Base-by-base conservation (phyloP, 2,888 invertebrate species). In the Amblyteles armatorius region DNA sequence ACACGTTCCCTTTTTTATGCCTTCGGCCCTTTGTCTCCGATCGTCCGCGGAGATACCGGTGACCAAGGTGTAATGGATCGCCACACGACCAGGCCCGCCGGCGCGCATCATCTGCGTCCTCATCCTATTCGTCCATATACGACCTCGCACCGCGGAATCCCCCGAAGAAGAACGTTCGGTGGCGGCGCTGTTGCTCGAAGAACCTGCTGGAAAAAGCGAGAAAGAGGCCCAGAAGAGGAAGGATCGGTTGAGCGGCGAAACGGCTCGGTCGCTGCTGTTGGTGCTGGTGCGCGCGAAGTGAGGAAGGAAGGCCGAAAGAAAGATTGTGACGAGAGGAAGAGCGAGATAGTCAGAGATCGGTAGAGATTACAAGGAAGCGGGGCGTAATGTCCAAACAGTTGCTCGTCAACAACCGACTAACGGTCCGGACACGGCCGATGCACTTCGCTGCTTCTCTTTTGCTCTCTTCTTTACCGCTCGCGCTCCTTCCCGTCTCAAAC, bases 371-470 rank as follows among this genome's bases (percentile, higher is more conserved):
- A 89, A 87, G 87, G 91, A 92, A 92, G 89, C 90, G 88, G 89
- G 88, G 90, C 91, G 92, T 91, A 89, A 92, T 90, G 91, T 91
- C 90, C 89, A 91, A 92, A 92, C 90, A 91, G 91, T 91, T 91
- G 91, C 90, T 92, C 92, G 91, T 92, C 91, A 91, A 91, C 90
- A 90, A 90, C 82, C 85, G 86, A 87, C 87, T 91, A 91, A 91
- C 89, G 90, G 88, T 88, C 87, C 69, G 78, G 74, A 79, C 63
- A 74, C 82, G 69, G 52, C 40, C 65, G 67, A 78, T 84, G 55
- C 71, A 71, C 67, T 40, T 67, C 36, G 67, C 26, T 67, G 67
- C 76, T 52, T 76, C 65, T 76, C 36, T 76, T 74, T 79, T 48
- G 16, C 52, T 26, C 11, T 63, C 26, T 9, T 60, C 79, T 40